A percentile compares a stretch with the other conserved stretches of the same genome.
Evolutionary conservation across 2,888 invertebrate genomes (phyloP).

Genomic region (Cephus spinipes): DNA sequence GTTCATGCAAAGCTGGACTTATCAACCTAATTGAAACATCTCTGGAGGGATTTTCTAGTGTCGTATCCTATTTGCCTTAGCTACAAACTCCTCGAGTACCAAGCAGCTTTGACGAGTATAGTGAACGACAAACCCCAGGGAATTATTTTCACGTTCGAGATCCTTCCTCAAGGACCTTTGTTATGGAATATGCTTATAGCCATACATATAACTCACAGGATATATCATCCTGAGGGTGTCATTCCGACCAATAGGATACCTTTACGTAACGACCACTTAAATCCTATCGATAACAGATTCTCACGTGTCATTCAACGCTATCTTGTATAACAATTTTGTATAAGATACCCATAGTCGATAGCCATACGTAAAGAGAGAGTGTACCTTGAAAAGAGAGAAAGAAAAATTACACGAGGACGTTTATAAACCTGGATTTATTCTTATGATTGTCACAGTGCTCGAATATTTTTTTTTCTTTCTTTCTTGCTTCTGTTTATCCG

Average conservation of each 20-base stretch:
- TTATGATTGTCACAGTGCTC: neutral
- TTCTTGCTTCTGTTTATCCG: neutral
- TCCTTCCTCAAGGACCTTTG: neutral
- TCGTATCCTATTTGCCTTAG: neutral
- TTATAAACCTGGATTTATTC: neutral
- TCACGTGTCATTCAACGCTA: neutral
- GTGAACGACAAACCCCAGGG: neutral
- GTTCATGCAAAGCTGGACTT: neutral
- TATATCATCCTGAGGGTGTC: neutral
- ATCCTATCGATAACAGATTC: neutral
- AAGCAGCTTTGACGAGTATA: neutral
- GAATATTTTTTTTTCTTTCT: neutral
- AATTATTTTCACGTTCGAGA: neutral
- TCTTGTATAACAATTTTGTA: neutral
- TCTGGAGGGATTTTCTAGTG: neutral
- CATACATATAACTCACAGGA: neutral
- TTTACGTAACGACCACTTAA: neutral
- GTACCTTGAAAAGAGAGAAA: too few relatives aligned
- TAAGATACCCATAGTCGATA: neutral
- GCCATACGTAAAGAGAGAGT: too few relatives aligned
- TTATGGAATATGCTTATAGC: neutral
- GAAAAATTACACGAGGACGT: neutral
- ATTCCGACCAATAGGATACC: neutral
- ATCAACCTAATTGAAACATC: neutral
- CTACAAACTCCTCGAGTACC: neutral